Evolutionary conservation across 2,113 vertebrate genomes (phyloP).

Genomic region (Lathamus discolor): DNA sequence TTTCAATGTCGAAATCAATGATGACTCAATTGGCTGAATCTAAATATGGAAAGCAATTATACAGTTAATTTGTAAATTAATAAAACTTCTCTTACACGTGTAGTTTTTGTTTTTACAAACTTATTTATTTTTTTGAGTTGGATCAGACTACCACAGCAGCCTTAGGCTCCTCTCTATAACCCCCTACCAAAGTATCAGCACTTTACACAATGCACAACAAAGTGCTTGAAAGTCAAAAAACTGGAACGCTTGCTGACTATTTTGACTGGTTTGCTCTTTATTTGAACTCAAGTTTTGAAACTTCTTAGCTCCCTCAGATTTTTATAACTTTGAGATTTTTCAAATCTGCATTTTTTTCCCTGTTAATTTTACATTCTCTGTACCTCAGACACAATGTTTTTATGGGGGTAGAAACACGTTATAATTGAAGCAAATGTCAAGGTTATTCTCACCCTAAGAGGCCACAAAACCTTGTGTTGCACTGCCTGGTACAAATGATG

Average conservation of each 20-base stretch:
- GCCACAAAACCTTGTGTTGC: not conserved
- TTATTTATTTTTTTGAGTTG: not conserved
- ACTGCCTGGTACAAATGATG: not conserved
- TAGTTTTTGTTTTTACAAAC: not conserved
- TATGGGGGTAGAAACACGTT: not conserved
- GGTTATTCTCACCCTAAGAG: not conserved
- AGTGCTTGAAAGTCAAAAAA: not conserved
- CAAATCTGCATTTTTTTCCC: not conserved
- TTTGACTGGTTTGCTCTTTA: not conserved
- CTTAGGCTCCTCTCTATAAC: not conserved
- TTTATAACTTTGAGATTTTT: not conserved
- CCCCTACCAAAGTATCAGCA: not conserved
- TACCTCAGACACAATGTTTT: not conserved
- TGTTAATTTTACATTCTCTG: not conserved
- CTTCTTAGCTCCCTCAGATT: not conserved
- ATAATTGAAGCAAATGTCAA: not conserved
- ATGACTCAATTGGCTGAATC: slow-evolving; percentile 83
- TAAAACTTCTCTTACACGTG: not conserved
- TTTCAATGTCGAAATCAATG: slow-evolving; percentile 77
- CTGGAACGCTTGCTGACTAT: not conserved
- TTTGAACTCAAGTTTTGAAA: not conserved
- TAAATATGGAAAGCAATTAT: slow-evolving; percentile 45
- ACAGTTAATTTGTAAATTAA: not conserved
- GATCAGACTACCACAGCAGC: not conserved
- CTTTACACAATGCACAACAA: not conserved